Base-by-base conservation (phyloP, 37 sponge, comb jelly and placozoan species). In the Hexactinellida sp. region DNA sequence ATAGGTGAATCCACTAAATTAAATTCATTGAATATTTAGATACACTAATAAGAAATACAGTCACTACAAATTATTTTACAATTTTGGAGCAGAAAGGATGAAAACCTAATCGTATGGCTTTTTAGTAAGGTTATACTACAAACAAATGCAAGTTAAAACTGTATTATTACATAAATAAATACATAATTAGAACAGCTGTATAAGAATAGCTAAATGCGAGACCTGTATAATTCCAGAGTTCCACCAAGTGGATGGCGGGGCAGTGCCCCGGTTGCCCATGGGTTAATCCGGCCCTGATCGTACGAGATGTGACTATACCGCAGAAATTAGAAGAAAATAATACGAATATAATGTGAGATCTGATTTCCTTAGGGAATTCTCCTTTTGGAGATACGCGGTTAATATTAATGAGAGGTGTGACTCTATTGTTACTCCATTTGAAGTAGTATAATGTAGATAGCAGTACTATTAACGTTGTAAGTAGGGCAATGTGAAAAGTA, bases 281-380 rank as follows among this genome's bases (percentile, higher is more conserved):
- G 86, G 82, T 95, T 95, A 84, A 97, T 95, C 88, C 95, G 98
- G 87, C 93, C 95, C 87, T 97, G 98, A 97, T 88, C 0, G 98
- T 93, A 30, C 98, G 88, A 24, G 98, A 89, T 86, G 90, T 92
- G 37, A 84, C 87, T 54, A 97, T 85, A n/a, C 99, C 99, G 63
- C 95, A 85, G 28, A 95, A 92, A 84, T 97, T 97, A n/a, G 92
- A 90, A 0, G 89, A 87, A 85, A 93, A 93, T 83, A 97, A 71
- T 1, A 95, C 83, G 39, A 54, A 84, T 0, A 88, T 83, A 10
- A 97, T 89, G 1, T 55, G 55, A 63, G 19, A 63, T 21, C 34
- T 10, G 19, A n/a, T 28, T 32, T 28, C 34, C 34, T 25, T 63
- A 63, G 76, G 13, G 76, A 63, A 63, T 63, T 63, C 76, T 63